phyloP scores from a whole-genome alignment of 2,797 vertebrate genomes.

The Sardinella longiceps region DNA sequence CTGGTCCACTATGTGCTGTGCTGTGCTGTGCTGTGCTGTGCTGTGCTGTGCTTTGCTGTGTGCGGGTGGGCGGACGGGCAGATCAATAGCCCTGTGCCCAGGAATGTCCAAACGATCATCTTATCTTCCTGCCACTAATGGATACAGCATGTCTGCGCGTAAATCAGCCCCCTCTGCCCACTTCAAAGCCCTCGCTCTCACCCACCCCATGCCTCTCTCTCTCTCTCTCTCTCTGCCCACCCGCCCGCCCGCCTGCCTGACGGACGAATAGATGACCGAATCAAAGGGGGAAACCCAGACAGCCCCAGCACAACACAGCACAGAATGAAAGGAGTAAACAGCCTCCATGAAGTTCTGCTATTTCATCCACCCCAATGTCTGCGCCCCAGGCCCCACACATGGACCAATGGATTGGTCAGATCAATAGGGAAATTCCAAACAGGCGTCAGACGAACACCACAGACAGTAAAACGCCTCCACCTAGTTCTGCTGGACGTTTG shows the following conservation, averaged over 20 bases:
- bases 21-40: neutral
- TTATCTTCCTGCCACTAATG: slow-evolving; percentile 56
- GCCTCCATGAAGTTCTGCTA: no score
- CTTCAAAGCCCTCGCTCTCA: slow-evolving; percentile 50
- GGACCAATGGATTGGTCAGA: neutral
- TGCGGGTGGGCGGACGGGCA: slow-evolving; percentile 2
- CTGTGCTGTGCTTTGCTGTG: neutral
- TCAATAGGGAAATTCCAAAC: neutral
- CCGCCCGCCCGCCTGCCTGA: no score
- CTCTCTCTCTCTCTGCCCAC: neutral
- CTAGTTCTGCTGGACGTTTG: no score
- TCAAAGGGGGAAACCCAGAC: no score
- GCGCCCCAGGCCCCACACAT: no score
- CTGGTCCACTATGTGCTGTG: no score
- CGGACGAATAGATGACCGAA: no score
- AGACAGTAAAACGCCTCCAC: neutral
- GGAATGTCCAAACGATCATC: slow-evolving; percentile 47
- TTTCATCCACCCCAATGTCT: no score
- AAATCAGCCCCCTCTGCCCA: slow-evolving; percentile 39
- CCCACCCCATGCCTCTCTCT: neutral
- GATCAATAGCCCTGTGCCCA: slow-evolving; percentile 39
- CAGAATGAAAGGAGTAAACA: no score
- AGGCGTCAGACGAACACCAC: neutral
- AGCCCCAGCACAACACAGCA: no score
- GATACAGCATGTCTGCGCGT: slow-evolving; percentile 43